phyloP scores from a whole-genome alignment of 2,797 vertebrate species.

The Pseudochaenichthys georgianus region DNA sequence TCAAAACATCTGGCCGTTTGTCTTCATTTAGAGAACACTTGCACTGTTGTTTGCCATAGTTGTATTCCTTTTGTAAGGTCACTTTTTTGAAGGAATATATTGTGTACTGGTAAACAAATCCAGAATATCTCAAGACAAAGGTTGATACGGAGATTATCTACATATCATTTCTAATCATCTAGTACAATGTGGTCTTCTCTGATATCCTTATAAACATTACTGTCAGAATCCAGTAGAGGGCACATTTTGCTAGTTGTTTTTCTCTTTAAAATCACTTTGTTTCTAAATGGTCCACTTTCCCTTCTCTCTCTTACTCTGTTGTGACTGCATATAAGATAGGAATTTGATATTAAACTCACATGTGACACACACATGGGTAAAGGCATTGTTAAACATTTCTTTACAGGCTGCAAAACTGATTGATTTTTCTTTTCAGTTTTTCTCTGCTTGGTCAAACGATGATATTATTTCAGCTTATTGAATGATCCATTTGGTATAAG shows the following conservation, averaged over 20 bases:
- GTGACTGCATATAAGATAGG: slow-evolving; percentile 3
- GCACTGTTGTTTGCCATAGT: slow-evolving; percentile 37
- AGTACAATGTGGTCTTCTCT: neutral
- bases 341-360: slow-evolving; percentile 22
- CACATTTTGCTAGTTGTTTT: slow-evolving; percentile 55
- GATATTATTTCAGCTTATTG: slow-evolving; percentile 21
- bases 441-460: slow-evolving; percentile 17
- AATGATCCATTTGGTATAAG: slow-evolving; percentile 19
- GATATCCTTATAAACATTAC: slow-evolving; percentile 37
- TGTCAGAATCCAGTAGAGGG: slow-evolving; percentile 77
- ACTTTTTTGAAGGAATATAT: slow-evolving; percentile 8
- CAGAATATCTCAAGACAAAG: neutral
- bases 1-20: slow-evolving; percentile 51
- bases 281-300: slow-evolving; percentile 10
- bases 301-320: slow-evolving; percentile 6
- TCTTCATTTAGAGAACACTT: slow-evolving; percentile 69
- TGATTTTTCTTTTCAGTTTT: slow-evolving; percentile 26
- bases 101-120: neutral
- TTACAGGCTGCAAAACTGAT: slow-evolving; percentile 15
- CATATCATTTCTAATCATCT: neutral
- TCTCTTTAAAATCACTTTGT: slow-evolving; percentile 29
- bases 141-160: neutral
- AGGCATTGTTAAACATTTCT: neutral
- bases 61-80: slow-evolving; percentile 32
- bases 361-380: slow-evolving; percentile 11